These are phyloP conservation scores for Chesias legatella DNA, from an alignment of 2,888 invertebrate genomes.

Conservation along the genomic window DNA sequence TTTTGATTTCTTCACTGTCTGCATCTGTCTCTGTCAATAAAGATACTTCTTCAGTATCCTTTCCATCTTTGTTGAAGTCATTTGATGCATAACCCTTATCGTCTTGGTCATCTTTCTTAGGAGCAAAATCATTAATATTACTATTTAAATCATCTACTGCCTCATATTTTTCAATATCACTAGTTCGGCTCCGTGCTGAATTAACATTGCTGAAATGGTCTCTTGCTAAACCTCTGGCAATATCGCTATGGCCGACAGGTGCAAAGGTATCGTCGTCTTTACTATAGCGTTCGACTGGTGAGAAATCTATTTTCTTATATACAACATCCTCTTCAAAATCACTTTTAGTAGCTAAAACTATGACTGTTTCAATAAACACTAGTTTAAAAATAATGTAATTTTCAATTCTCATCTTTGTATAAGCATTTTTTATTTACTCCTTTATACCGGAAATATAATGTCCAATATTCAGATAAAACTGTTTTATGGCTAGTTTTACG, in stretches of 20 bases:
- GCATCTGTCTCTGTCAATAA: slow-evolving; percentile 5
- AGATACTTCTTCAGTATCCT: slow-evolving; percentile 2
- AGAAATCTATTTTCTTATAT: slow-evolving; percentile 1
- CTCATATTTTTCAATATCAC: no score
- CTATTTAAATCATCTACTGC: no score
- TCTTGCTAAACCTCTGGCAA: neutral
- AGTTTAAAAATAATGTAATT: slow-evolving; percentile 9
- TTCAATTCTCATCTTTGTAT: slow-evolving; percentile 32
- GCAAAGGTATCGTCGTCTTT: neutral
- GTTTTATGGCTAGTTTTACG: slow-evolving; percentile 13
- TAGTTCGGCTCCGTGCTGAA: no score
- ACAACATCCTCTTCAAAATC: neutral
- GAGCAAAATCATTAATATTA: no score
- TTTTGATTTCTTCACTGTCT: slow-evolving; percentile 42
- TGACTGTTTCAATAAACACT: slow-evolving; percentile 7
- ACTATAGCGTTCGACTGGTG: neutral
- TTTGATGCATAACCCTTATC: no score
- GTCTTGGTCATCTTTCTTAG: no score
- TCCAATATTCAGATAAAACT: slow-evolving; percentile 14
- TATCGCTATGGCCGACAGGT: neutral
- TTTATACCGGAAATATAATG: slow-evolving; percentile 13
- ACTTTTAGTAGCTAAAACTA: slow-evolving; percentile 1
- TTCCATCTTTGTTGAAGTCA: no score
- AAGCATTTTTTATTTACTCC: slow-evolving; percentile 15
- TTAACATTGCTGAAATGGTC: slow-evolving; percentile 9